Evolutionary conservation across 2,888 invertebrate species (phyloP), one percentile per base, ranked within the genome.

Genomic region (Thalpophila matura): DNA sequence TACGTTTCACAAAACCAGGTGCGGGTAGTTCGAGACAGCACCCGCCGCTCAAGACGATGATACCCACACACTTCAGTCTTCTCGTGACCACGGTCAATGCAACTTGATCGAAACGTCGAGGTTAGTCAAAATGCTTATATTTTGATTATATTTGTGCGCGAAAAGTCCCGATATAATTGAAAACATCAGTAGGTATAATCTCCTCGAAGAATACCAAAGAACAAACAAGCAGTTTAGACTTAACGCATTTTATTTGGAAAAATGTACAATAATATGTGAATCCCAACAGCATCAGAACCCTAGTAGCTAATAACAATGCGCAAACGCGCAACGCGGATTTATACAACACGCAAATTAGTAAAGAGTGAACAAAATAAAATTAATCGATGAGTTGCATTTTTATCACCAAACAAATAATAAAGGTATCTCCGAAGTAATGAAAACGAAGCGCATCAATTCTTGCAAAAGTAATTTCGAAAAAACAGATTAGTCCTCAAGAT

Each of bases 401-500:
- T 57, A 45, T 31, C 38, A 24, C 1, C 4, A 45, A 45, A 29
- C 16, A 20, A 37, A 18, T 16, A 24, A 51, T 26, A 42, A 46
- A 59, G 14, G 35, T 37, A 33, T 55, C 5, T 18, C 29, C 20
- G 1, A 53, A 43, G 20, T 54, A 24, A 26, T 26, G 33, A 43
- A 43, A 60, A 26, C 16, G 27, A 53, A 22, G 18, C 5, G n/a
- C 33, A 57, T 54, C 40, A 43, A 46, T 62, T 43, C 43, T 54
- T 49, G n/a, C 26, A 49, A 57, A 62, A 71, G 46, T 71, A 53
- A 51, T 71, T 55, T 68, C 31, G 16, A 40, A 20, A 57, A 56
- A 64, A 47, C 45, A 43, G 61, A 61, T 51, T 37, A 50, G 42
- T 53, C 22, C 18, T 51, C 40, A 56, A 59, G 70, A 67, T 60